These are phyloP conservation scores for Leptocoma aspasia DNA, from an alignment of 2,113 vertebrate species.

Conservation along the genomic window DNA sequence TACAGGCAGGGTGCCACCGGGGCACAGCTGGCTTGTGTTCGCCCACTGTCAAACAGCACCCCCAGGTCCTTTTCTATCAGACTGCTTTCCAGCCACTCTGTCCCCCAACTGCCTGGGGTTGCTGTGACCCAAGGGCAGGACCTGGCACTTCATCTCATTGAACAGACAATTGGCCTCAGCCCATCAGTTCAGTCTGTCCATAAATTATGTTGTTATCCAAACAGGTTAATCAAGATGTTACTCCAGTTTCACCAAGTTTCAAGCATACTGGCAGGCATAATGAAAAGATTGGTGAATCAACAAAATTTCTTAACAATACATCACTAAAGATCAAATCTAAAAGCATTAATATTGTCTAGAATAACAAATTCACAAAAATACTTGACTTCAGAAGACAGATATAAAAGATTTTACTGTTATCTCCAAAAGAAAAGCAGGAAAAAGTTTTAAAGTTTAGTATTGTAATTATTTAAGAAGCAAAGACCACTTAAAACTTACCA, in stretches of 20 bases:
- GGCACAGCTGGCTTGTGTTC: not conserved
- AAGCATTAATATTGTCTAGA: not conserved
- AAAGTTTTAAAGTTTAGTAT: not conserved
- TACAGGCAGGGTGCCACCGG: not conserved
- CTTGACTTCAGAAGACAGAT: not conserved
- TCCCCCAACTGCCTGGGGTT: fast-evolving
- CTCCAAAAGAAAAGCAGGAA: not conserved
- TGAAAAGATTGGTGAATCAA: not conserved
- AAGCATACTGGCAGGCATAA: not conserved
- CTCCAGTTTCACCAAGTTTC: not conserved
- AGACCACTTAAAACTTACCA: not conserved
- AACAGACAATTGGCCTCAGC: fast-evolving
- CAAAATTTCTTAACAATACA: not conserved
- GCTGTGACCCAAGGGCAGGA: not conserved
- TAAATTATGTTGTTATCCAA: not conserved
- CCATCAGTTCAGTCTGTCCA: not conserved
- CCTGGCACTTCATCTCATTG: fast-evolving
- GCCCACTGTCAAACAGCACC: fast-evolving
- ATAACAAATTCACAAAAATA: not conserved
- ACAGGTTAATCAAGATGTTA: not conserved
- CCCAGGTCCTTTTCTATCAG: fast-evolving
- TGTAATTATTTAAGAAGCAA: not conserved
- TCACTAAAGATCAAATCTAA: not conserved
- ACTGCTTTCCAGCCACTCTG: not conserved
- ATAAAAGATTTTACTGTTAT: not conserved